Percentiles rank a stretch among this genome's conserved stretches.
phyloP scores from a whole-genome alignment of 2,113 vertebrate species.

The Sinosuthora webbiana region DNA sequence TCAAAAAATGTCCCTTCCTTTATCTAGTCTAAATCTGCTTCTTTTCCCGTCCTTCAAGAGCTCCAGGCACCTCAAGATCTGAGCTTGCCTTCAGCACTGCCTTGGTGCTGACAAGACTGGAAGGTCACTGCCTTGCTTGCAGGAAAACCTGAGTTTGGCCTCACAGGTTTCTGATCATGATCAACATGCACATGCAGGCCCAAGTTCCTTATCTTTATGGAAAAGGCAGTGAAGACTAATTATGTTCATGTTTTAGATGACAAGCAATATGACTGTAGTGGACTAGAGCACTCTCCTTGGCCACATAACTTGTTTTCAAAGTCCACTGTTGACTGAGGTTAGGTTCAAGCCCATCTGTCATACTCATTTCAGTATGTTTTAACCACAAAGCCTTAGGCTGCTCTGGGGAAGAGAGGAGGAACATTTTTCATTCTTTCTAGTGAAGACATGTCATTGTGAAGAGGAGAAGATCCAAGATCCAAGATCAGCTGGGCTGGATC shows the following conservation, averaged over 20 bases:
- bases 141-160: neutral
- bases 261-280: neutral
- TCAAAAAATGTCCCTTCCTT: neutral
- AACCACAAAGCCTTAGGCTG: slow-evolving; percentile 2
- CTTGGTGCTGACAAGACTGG: neutral
- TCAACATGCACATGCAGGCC: rapidly evolving
- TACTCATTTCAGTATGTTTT: neutral
- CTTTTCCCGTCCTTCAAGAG: neutral
- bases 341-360: neutral
- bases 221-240: neutral
- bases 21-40: neutral
- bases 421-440: neutral
- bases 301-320: neutral
- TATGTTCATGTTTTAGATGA: neutral
- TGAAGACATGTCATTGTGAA: neutral
- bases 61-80: neutral
- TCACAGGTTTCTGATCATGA: neutral
- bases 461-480: neutral
- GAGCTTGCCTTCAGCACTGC: neutral
- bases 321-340: neutral
- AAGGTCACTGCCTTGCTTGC: neutral
- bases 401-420: neutral
- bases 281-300: neutral
- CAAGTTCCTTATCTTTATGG: neutral
- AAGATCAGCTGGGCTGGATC: neutral